Conservation (phyloP, 2,797 vertebrate genomes). For the Typhlichthys subterraneus region DNA sequence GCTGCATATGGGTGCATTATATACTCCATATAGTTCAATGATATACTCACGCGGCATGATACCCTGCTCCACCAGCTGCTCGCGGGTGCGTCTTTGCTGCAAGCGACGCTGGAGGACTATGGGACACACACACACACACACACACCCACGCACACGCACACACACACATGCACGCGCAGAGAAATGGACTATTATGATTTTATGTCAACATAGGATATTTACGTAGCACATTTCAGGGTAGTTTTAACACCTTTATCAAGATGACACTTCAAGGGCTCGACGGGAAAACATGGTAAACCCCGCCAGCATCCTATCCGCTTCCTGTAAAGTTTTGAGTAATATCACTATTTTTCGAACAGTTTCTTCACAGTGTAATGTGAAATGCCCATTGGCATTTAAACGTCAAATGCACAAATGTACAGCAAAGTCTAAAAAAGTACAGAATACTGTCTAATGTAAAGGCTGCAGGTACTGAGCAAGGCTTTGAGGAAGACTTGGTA, state of each 20-base stretch:
- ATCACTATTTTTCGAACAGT: too few relatives aligned
- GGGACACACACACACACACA: conserved; percentile 57
- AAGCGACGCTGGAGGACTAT: conserved; percentile 94
- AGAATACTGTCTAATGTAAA: conserved; percentile 32
- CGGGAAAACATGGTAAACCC: conserved; percentile 37
- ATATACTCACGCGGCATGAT: conserved; percentile 95
- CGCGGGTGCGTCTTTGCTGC: conserved; percentile 92
- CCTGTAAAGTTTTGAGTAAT: conserved; percentile 42
- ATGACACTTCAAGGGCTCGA: conserved; percentile 13
- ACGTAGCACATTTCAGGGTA: conserved; percentile 12
- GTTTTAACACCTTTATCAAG: conserved; percentile 48
- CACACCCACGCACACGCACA: conserved; percentile 1
- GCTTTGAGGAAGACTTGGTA: conserved; percentile 21
- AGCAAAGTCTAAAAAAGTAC: conserved; percentile 22
- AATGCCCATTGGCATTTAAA: conserved; percentile 21
- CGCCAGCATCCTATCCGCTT: conserved; percentile 61
- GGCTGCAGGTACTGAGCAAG: conserved; percentile 21
- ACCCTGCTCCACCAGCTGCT: conserved; percentile 96
- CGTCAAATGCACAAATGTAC: conserved; percentile 46
- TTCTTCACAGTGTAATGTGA: conserved; percentile 4
- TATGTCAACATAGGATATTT: too few relatives aligned
- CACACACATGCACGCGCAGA: background rate
- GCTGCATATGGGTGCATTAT: background rate
- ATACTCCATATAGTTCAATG: background rate
- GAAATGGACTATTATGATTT: too few relatives aligned